phyloP scores from a whole-genome alignment of 2,888 invertebrate species.

The Heliconius charithonia region DNA sequence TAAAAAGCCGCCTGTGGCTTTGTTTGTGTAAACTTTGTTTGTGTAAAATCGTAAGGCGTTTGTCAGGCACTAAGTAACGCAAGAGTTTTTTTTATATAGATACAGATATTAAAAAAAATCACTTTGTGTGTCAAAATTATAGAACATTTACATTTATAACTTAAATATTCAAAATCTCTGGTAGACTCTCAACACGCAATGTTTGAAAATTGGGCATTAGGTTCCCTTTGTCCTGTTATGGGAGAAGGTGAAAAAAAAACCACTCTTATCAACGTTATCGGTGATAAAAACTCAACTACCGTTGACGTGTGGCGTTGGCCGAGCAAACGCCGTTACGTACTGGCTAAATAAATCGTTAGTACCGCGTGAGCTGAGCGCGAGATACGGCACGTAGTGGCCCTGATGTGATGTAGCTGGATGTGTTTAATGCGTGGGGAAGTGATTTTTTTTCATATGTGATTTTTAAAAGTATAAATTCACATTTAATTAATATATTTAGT shows the following conservation, averaged over 20 bases:
- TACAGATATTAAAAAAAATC: too few species aligned
- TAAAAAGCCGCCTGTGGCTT: too few species aligned
- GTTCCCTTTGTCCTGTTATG: not conserved
- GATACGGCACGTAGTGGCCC: slow-evolving; percentile 76
- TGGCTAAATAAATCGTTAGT: slow-evolving; percentile 81
- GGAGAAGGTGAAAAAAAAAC: not conserved
- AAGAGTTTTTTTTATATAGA: too few species aligned
- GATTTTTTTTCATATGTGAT: slow-evolving; percentile 24
- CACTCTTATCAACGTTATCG: slow-evolving; percentile 38
- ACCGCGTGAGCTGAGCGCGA: slow-evolving; percentile 69
- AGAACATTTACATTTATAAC: too few species aligned
- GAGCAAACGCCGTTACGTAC: slow-evolving; percentile 79
- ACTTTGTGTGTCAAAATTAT: too few species aligned
- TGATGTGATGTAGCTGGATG: slow-evolving; percentile 57
- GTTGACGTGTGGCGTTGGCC: slow-evolving; percentile 71
- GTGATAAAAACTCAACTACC: slow-evolving; percentile 67
- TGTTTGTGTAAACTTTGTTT: too few species aligned
- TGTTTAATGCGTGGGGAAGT: slow-evolving; percentile 38
- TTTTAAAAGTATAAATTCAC: not conserved
- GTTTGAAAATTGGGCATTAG: not conserved
- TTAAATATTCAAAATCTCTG: too few species aligned
- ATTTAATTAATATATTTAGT: too few species aligned
- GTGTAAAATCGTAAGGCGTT: too few species aligned
- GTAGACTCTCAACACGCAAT: not conserved
- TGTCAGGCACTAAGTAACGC: too few species aligned